Conservation (phyloP, 2,113 vertebrate genomes). For the Tachysurus fulvidraco region DNA sequence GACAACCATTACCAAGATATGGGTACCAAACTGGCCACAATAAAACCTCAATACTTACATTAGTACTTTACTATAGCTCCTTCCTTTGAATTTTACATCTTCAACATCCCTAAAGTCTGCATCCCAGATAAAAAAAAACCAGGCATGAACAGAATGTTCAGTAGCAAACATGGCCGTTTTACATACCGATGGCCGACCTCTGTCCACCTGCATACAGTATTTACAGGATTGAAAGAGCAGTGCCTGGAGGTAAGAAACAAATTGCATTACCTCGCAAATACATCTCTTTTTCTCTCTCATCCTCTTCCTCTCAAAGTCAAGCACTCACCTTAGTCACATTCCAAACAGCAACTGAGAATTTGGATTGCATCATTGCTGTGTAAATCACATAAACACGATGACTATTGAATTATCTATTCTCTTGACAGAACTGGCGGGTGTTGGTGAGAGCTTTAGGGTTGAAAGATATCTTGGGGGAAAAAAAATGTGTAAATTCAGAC, state of each 20-base stretch:
- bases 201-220: constrained; percentile 77
- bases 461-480: not conserved
- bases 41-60: not conserved
- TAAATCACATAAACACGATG: constrained; percentile 76
- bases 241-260: constrained; percentile 78
- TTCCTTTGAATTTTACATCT: not conserved
- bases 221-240: constrained; percentile 73
- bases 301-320: constrained; percentile 59
- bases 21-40: not conserved
- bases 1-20: too few species aligned
- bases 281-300: constrained; percentile 31
- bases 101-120: not conserved
- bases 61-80: not conserved
- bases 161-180: constrained; percentile 74
- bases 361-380: constrained; percentile 73
- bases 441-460: not conserved
- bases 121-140: not conserved
- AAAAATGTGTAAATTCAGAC: not conserved
- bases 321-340: constrained; percentile 68
- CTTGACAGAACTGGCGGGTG: not conserved
- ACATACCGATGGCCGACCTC: constrained; percentile 75
- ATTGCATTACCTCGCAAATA: constrained; percentile 75
- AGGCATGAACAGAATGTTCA: not conserved
- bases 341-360: constrained; percentile 72
- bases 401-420: constrained; percentile 70